These are phyloP conservation scores for Tiliacea aurago DNA, from an alignment of 2,888 invertebrate genomes.

Conservation along the genomic window DNA sequence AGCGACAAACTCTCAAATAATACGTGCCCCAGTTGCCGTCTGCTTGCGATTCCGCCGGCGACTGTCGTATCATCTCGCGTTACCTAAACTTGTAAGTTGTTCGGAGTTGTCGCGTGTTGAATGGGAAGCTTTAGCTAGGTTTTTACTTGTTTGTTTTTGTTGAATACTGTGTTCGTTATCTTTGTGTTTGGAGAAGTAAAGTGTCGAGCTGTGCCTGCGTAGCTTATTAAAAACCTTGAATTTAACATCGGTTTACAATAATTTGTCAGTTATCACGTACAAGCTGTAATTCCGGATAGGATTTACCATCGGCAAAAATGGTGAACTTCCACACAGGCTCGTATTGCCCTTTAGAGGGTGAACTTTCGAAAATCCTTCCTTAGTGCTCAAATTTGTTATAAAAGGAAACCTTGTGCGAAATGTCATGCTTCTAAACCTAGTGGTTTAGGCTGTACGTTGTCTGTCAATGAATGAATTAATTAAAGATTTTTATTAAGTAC, in stretches of 20 bases:
- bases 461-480: no score
- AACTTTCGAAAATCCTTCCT: no score
- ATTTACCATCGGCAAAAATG: no score
- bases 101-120: constrained; percentile 53
- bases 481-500: no score
- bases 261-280: not conserved
- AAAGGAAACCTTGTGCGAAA: no score
- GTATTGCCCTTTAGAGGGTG: no score
- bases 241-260: not conserved
- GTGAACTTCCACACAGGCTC: no score
- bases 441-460: no score
- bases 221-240: not conserved
- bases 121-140: constrained; percentile 58
- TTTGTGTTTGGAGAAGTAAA: constrained; percentile 21
- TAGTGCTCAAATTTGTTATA: no score
- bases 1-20: constrained; percentile 72
- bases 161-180: constrained; percentile 11
- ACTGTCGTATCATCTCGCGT: constrained; percentile 69
- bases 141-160: constrained; percentile 53
- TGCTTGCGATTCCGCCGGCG: constrained; percentile 70
- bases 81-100: constrained; percentile 70
- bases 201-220: not conserved
- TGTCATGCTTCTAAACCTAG: no score
- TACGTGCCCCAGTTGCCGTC: constrained; percentile 67
- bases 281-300: no score